A percentile compares a stretch with the other conserved stretches of the same genome.
phyloP scores from a whole-genome alignment of 2,113 vertebrate genomes.

The Neoarius graeffei region DNA sequence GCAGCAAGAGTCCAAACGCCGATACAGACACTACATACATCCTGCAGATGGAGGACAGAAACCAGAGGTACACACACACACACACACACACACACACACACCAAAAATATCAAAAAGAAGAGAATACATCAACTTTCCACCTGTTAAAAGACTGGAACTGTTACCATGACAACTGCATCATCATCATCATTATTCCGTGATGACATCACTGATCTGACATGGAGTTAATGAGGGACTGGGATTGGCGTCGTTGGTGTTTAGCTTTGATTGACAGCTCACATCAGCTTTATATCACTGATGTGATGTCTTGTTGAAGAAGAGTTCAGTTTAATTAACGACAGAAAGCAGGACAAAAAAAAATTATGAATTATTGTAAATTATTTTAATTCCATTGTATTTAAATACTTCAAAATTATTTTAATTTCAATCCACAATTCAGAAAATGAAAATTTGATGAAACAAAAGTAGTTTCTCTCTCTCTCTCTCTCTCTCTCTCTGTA shows the following conservation, averaged over 20 bases:
- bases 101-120: not conserved
- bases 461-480: not conserved
- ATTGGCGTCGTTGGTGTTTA: too few relatives aligned
- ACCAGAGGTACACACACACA: conserved; percentile 81
- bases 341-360: not conserved
- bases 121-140: not conserved
- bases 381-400: too few relatives aligned
- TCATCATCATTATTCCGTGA: not conserved
- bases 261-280: not conserved
- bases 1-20: conserved; percentile 70
- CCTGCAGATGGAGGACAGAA: conserved; percentile 92
- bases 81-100: not conserved
- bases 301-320: not conserved
- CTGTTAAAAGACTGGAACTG: not conserved
- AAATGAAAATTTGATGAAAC: too few relatives aligned
- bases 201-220: not conserved
- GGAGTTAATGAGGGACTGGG: not conserved
- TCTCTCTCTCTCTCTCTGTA: not conserved
- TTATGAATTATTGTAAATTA: too few relatives aligned
- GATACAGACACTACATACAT: conserved; percentile 84
- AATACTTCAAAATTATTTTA: too few relatives aligned
- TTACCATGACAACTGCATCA: not conserved
- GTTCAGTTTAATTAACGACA: not conserved
- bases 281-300: not conserved
- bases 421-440: too few relatives aligned